Evolutionary conservation across 2,888 invertebrate species (phyloP).

Genomic region (Epiblema foenella): DNA sequence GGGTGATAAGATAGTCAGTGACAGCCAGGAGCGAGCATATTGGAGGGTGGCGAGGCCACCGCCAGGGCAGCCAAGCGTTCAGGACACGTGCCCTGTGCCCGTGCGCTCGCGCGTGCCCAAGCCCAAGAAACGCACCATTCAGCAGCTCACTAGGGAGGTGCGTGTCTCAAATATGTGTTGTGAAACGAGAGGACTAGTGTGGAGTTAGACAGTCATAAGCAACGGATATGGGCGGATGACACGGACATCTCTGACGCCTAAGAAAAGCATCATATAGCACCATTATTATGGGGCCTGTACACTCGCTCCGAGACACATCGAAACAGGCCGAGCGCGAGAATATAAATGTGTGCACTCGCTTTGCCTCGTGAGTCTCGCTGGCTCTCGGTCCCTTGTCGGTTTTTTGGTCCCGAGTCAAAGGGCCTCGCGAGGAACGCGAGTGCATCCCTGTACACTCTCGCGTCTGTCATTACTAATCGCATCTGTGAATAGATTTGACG

Average conservation of each 20-base stretch:
- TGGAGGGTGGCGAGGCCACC: slow-evolving; percentile 98
- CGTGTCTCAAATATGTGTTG: slow-evolving; percentile 29
- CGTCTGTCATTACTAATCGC: too few species aligned
- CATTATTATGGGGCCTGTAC: not conserved
- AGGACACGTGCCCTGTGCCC: slow-evolving; percentile 94
- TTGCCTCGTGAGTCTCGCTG: too few species aligned
- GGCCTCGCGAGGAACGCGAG: not conserved
- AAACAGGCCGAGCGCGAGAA: too few species aligned
- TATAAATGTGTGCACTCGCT: too few species aligned
- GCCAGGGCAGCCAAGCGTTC: slow-evolving; percentile 92
- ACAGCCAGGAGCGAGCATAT: slow-evolving; percentile 98
- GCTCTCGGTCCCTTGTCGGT: too few species aligned
- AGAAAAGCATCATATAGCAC: too few species aligned
- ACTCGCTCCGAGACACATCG: slow-evolving; percentile 78
- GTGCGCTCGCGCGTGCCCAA: slow-evolving; percentile 89
- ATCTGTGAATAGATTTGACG: too few species aligned
- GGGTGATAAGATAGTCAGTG: slow-evolving; percentile 97
- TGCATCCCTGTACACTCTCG: too few species aligned
- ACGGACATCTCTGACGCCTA: too few species aligned
- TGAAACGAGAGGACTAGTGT: not conserved
- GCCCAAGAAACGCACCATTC: slow-evolving; percentile 89
- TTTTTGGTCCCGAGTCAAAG: too few species aligned
- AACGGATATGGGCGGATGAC: not conserved
- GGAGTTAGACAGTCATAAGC: slow-evolving; percentile 81
- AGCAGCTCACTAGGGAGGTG: slow-evolving; percentile 93